A percentile compares a stretch with the other conserved stretches of the same genome.
These are phyloP conservation scores for Tetragonula clypearis DNA, from an alignment of 1,140 invertebrate species.

Conservation along the genomic window DNA sequence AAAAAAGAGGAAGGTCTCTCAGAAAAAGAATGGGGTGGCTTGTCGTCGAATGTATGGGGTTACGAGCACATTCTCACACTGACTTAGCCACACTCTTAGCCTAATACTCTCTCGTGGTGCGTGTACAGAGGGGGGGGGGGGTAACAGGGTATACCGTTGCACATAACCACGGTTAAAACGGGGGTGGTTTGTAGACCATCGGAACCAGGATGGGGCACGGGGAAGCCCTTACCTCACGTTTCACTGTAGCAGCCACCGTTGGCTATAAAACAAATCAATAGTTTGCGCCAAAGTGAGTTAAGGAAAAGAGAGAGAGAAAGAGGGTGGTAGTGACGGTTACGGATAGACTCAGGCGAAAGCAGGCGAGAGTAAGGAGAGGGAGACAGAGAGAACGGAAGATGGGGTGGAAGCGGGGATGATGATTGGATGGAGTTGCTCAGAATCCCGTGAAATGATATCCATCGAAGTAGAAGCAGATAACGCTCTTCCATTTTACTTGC, in stretches of 20 bases:
- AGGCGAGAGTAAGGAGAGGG: neutral
- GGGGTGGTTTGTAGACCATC: conserved; percentile 57
- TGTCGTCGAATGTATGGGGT: conserved; percentile 30
- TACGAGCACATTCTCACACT: conserved; percentile 47
- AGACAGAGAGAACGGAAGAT: neutral
- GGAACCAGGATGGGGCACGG: conserved; percentile 49
- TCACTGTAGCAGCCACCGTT: conserved; percentile 58
- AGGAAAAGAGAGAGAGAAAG: conserved; percentile 53
- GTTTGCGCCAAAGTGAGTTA: conserved; percentile 62
- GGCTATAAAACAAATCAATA: conserved; percentile 77
- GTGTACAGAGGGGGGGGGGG: neutral
- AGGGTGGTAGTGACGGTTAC: neutral
- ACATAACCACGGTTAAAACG: conserved; percentile 60
- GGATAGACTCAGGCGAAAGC: neutral
- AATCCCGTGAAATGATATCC: conserved; percentile 72
- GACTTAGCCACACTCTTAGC: conserved; percentile 1
- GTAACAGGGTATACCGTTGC: conserved; percentile 39
- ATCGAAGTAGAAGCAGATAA: conserved; percentile 72
- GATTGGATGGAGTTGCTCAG: conserved; percentile 70
- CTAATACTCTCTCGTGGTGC: conserved; percentile 21
- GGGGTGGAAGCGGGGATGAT: conserved; percentile 47
- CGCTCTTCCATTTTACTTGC: conserved; percentile 62
- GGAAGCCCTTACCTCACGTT: conserved; percentile 76
- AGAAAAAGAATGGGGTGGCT: conserved; percentile 44
- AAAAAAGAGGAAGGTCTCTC: conserved; percentile 20